Base-by-base conservation (phyloP, 1,140 invertebrate genomes). In the Drosophila kanapiae region DNA sequence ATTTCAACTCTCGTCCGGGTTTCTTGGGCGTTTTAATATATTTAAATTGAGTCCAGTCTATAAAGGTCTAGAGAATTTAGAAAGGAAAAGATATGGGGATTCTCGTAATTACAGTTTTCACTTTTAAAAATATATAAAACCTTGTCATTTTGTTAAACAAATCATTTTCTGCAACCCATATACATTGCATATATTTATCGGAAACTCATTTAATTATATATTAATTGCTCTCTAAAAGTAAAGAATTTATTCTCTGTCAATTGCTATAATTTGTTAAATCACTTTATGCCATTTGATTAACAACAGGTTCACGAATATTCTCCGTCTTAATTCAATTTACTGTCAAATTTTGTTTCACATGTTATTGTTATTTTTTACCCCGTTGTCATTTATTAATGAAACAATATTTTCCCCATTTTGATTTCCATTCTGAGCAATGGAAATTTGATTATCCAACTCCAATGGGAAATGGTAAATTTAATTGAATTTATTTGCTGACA, bases 401-500 rank as follows among this genome's bases (percentile, higher is more conserved):
- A 54, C 59, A 75, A 75, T 76, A 75, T 74, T 58, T 59, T 60
- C 23, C 31, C 23, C 67, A 68, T 67, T 58, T 63, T 43, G 47
- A 16, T 27, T 35, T 69, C 43, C 29, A 14, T 70, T 60, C 38
- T 51, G 10, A 14, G 27, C 43, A 61, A 80, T 76, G 51, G 14
- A 45, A 61, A 83, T 75, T 80, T 67, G 48, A 77, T 85, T 84
- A 85, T 74, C 58, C 58, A 53, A 74, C 62, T 77, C 68, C 74
- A 75, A 40, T 81, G 81, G 75, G 82, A 74, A 81, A 23, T 23
- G 23, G 23, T 2, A 3, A 23, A 58, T 81, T 85, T 53, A 72
- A 81, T 84, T 84, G 54, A 70, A 83, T 84, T 83, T 84, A 83
- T 80, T 80, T 63, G 81, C 64, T 53, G 42, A 64, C 74, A 68